Base-by-base conservation (phyloP, 1,140 invertebrate species). In the Trichonephila clavipes region DNA sequence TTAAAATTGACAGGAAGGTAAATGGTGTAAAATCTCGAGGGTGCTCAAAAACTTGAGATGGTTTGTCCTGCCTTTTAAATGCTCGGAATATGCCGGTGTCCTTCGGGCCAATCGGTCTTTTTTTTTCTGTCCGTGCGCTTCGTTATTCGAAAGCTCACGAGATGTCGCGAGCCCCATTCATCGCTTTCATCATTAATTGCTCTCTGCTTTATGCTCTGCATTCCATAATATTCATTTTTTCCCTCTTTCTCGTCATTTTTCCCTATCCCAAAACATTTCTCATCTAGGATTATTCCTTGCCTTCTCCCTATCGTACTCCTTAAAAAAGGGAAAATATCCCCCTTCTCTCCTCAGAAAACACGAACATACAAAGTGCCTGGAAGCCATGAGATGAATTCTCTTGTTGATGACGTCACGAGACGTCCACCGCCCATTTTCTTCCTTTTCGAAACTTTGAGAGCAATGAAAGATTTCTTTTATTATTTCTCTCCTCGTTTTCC, bases 401-500 rank as follows among this genome's bases (percentile, higher is more conserved):
- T 69, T 69, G 64, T 51, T 90, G 88, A 61, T 90, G 88, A 90
- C 88, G 88, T 77, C 87, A 88, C 62, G 21, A 51, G 16, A 87
- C 59, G 59, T 34, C 16, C 44, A 21, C 34, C 88, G 7, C 28
- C 34, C 51, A n/a, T 88, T 69, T 44, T 58, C 4, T 40, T 19
- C 14, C 28, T 61, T 77, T 40, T 40, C 72, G 19, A 77, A 77
- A 77, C 19, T 28, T 51, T 8, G 61, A 21, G 21, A 64, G 72
- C n/a, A n/a, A n/a, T 19, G 72, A 28, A n/a, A 16, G 16, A 16
- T 14, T 77, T 40, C 18, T 77, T 77, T 77, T 77, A 28, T 28
- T 8, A 21, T 72, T 72, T 62, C 21, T 8, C 24, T 51, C 51
- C 51, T 51, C 51, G 51, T 51, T 51, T 51, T 51, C 51, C 51